Evolutionary conservation across 2,113 vertebrate genomes (phyloP).

Genomic region (Suricata suricatta): DNA sequence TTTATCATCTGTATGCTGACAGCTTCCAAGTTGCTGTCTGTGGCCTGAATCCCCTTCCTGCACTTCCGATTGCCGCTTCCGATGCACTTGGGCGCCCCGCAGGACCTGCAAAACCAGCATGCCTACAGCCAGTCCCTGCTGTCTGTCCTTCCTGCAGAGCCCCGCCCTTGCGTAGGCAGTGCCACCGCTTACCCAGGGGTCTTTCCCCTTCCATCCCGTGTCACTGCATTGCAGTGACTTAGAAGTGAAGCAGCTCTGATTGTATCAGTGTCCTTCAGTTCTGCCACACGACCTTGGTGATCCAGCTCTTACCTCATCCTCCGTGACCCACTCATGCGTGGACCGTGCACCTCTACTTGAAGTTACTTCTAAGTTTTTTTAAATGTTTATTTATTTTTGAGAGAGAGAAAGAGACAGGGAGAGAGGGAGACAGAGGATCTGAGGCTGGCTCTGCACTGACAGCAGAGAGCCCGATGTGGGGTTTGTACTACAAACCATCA

Average conservation of each 20-base stretch:
- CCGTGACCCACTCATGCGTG: neutral
- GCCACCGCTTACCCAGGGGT: neutral
- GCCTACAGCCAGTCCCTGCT: neutral
- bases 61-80: neutral
- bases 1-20: neutral
- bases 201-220: neutral
- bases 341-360: neutral
- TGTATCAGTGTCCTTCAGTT: neutral
- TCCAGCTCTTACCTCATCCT: neutral
- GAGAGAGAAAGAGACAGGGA: too few species aligned
- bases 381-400: too few species aligned
- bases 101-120: neutral
- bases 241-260: neutral
- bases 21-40: neutral
- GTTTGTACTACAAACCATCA: too few species aligned
- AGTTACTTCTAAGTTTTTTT: neutral
- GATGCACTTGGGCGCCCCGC: neutral
- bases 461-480: too few species aligned
- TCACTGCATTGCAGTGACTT: neutral
- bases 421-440: too few species aligned
- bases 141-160: neutral
- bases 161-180: neutral
- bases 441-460: too few species aligned
- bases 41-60: neutral
- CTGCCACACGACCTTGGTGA: neutral